These are phyloP conservation scores for Galerucella calmariensis DNA, from an alignment of 2,888 invertebrate species.

Conservation along the genomic window DNA sequence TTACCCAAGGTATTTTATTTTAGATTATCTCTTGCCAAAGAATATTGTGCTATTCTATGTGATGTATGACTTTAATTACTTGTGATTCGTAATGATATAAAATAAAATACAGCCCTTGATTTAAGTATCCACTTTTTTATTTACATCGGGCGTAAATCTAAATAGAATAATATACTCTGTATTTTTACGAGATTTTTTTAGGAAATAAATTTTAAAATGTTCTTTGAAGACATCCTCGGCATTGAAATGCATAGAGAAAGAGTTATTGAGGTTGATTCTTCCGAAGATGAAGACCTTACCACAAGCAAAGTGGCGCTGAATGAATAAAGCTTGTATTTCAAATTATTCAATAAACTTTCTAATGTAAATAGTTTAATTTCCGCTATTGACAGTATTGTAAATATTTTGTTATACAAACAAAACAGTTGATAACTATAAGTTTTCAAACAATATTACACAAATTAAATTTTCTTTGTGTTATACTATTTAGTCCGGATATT, in stretches of 20 bases:
- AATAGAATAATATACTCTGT: no score
- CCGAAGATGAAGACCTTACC: slow-evolving; percentile 22
- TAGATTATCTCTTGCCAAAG: not conserved
- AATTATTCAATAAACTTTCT: not conserved
- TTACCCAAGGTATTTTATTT: slow-evolving; percentile 53
- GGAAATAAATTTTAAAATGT: slow-evolving; percentile 64
- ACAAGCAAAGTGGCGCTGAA: not conserved
- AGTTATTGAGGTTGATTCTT: slow-evolving; percentile 27
- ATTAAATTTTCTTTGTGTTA: no score
- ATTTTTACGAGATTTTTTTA: slow-evolving; percentile 23
- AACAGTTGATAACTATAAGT: no score
- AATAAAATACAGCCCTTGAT: no score
- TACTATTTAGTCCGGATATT: no score
- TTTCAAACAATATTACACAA: no score
- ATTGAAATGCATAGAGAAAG: slow-evolving; percentile 62
- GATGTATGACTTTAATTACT: no score
- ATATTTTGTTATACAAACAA: no score
- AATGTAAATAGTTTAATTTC: not conserved
- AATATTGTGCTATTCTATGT: no score
- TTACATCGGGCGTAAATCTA: no score
- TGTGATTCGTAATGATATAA: no score
- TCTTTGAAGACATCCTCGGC: slow-evolving; percentile 67
- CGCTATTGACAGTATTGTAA: not conserved
- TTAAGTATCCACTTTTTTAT: no score
- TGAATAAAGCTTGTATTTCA: not conserved